Evolutionary conservation across 1,140 invertebrate species (phyloP).

Genomic region (Drosophila takahashii): DNA sequence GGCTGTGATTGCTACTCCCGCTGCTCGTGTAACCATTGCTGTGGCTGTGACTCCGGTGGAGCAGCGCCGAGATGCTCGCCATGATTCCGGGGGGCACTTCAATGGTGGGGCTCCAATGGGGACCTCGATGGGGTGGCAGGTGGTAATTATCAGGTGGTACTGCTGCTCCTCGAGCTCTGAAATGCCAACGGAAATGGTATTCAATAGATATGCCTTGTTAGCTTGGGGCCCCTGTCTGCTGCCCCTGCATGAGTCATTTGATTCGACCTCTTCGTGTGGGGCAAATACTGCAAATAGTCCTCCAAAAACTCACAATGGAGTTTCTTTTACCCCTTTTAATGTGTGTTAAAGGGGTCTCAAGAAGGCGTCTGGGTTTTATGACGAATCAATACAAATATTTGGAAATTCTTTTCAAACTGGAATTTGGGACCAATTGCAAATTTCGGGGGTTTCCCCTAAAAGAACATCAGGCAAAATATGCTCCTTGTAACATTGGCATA

Average conservation of each 20-base stretch:
- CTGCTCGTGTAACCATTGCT: constrained; percentile 64
- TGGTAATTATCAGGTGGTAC: constrained; percentile 59
- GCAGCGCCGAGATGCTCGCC: constrained; percentile 72
- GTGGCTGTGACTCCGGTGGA: constrained; percentile 67
- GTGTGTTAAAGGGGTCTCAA: not conserved
- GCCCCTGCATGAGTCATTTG: constrained; percentile 38
- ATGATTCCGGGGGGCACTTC: constrained; percentile 30
- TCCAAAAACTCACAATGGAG: constrained; percentile 11
- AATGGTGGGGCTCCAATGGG: not conserved
- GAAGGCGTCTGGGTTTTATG: constrained; percentile 3
- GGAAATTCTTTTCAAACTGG: not conserved
- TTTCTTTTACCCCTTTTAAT: constrained; percentile 6
- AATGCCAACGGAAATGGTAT: constrained; percentile 71
- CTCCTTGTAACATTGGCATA: not conserved
- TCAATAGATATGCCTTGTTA: constrained; percentile 77
- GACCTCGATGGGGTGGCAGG: constrained; percentile 37
- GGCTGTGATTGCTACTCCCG: constrained; percentile 68
- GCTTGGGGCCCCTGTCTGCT: constrained; percentile 12
- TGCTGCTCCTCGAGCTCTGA: constrained; percentile 43
- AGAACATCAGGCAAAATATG: not conserved
- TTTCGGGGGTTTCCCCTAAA: constrained; percentile 13
- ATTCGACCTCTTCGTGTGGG: not conserved
- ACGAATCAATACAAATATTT: constrained; percentile 1
- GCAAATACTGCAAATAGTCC: not conserved
- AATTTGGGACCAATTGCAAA: not conserved